phyloP scores from a whole-genome alignment of 2,888 invertebrate genomes.

The Phyllotreta cruciferae region DNA sequence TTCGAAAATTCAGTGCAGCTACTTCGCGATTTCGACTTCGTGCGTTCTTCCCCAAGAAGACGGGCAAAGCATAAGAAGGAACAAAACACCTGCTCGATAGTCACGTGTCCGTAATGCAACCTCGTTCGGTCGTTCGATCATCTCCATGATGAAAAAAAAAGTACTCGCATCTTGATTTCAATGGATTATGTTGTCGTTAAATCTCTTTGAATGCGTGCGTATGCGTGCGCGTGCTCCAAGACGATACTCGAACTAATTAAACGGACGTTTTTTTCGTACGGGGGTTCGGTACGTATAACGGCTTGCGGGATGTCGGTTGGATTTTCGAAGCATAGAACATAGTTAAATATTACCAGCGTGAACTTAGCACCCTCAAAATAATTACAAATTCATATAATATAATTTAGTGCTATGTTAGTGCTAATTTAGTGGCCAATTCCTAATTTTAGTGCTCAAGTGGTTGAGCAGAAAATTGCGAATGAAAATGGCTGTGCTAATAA shows the following conservation, averaged over 20 bases:
- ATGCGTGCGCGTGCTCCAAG: conserved; percentile 14
- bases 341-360: too few species aligned
- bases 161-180: conserved; percentile 26
- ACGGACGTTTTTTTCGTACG: conserved; percentile 10
- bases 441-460: too few species aligned
- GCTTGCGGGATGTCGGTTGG: not conserved
- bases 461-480: too few species aligned
- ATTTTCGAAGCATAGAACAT: not conserved
- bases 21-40: conserved; percentile 1
- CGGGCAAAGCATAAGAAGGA: conserved; percentile 12
- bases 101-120: conserved; percentile 31
- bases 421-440: too few species aligned
- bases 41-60: conserved; percentile 11
- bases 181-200: conserved; percentile 31
- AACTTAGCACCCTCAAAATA: too few species aligned
- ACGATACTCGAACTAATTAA: conserved; percentile 10
- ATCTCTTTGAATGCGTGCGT: conserved; percentile 30
- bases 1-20: conserved; percentile 1
- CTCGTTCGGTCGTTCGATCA: conserved; percentile 29
- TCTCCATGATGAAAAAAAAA: conserved; percentile 27
- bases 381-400: too few species aligned
- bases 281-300: not conserved
- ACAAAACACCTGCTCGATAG: conserved; percentile 29
- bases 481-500: too few species aligned
- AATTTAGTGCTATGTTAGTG: too few species aligned